phyloP scores from a whole-genome alignment of 2,797 vertebrate species.

The Salarias fasciatus region DNA sequence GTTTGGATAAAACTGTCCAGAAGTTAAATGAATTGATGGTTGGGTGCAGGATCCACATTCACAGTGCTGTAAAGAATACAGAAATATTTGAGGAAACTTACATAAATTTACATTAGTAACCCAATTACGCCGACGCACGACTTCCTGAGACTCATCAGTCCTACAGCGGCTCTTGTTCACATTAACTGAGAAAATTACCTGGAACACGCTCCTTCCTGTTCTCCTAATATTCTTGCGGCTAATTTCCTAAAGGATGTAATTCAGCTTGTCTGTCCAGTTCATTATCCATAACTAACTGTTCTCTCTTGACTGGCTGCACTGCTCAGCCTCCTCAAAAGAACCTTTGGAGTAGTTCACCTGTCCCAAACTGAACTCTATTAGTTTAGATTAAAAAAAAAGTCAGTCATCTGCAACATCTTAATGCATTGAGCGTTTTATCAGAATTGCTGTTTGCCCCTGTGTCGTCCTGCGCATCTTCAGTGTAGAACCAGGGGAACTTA shows the following conservation, averaged over 20 bases:
- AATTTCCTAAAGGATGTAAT: slow-evolving; percentile 47
- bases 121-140: slow-evolving; percentile 3
- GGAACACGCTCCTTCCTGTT: slow-evolving; percentile 35
- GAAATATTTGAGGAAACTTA: not conserved
- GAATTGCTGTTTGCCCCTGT: no score
- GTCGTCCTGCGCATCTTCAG: not conserved
- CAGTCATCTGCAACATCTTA: no score
- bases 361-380: not conserved
- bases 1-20: no score
- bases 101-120: not conserved
- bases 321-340: slow-evolving; percentile 1
- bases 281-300: slow-evolving; percentile 34
- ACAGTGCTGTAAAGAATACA: not conserved
- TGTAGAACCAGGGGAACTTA: not conserved
- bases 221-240: slow-evolving; percentile 25
- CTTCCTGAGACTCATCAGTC: slow-evolving; percentile 33
- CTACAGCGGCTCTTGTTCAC: slow-evolving; percentile 23
- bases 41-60: not conserved
- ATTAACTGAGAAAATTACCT: slow-evolving; percentile 30
- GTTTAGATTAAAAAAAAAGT: no score
- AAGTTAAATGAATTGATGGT: no score
- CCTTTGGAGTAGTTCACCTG: slow-evolving; percentile 3
- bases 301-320: slow-evolving; percentile 1
- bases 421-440: no score
- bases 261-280: slow-evolving; percentile 33